Evolutionary conservation across 2,888 invertebrate species (phyloP).

Genomic region (Ichneumon xanthorius): DNA sequence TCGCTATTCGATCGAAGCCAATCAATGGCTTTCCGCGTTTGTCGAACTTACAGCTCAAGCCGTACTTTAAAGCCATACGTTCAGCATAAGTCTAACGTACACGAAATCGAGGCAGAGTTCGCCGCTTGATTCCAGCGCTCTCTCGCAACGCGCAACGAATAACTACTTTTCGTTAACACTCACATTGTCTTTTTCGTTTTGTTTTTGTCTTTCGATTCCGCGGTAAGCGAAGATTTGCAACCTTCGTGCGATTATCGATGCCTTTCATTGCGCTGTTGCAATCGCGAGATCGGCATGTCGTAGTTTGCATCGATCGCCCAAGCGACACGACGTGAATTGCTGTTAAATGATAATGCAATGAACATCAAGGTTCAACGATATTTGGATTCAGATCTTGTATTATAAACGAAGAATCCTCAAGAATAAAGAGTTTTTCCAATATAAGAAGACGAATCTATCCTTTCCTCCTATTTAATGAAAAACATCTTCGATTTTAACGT

Average conservation of each 20-base stretch:
- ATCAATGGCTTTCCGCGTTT: conserved; percentile 7
- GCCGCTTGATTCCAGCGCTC: neutral
- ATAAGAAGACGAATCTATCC: conserved; percentile 3
- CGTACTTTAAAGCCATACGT: conserved; percentile 15
- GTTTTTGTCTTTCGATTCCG: neutral
- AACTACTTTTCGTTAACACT: conserved; percentile 5
- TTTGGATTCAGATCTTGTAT: conserved; percentile 58
- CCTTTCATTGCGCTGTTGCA: neutral
- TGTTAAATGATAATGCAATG: conserved; percentile 22
- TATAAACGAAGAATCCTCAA: conserved; percentile 56
- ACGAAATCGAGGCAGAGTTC: neutral
- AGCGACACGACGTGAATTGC: neutral
- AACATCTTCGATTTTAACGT: no score
- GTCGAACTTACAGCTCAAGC: neutral
- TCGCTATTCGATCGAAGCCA: conserved; percentile 9
- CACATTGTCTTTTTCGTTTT: neutral
- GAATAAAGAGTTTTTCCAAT: conserved; percentile 63
- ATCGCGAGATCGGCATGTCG: neutral
- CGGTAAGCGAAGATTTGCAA: conserved; percentile 4
- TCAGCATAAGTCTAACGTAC: neutral
- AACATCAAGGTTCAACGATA: conserved; percentile 49
- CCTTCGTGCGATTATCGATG: neutral
- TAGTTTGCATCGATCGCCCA: conserved; percentile 16
- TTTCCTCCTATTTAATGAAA: neutral
- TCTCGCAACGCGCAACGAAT: conserved; percentile 27